Evolutionary conservation across 2,888 invertebrate genomes (phyloP), one percentile per base, ranked within the genome.

Genomic region (Camptogramma bilineatum): DNA sequence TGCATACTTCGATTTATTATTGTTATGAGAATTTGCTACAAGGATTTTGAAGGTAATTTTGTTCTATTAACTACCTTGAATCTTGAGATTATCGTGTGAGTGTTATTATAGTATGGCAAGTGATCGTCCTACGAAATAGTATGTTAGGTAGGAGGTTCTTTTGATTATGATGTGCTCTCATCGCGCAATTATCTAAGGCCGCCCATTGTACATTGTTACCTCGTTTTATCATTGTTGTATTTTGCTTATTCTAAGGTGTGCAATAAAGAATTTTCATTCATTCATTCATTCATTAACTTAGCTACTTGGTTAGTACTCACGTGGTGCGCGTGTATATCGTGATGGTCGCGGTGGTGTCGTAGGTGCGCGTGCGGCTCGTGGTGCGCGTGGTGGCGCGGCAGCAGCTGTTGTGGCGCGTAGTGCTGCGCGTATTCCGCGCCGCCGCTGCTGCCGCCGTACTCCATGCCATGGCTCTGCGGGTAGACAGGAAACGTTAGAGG

Each of bases 401-500:
- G 79, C 50, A 92, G 84, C 76, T 92, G 93, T 73, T 92, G 93
- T 0, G 92, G 92, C 17, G 88, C 90, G 82, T 93, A 93, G 82
- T 93, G 93, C 70, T 92, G 92, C 2, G 85, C 84, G 80, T 91
- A 92, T 71, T 90, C 91, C 48, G 82, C 85, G 2, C 90, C 87
- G 5, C 90, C 88, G 3, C 89, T 87, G 3, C 83, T 94, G 55
- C 91, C 88, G 50, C 89, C 89, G 78, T 92, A 92, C 13, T 93
- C 93, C 92, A 93, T 91, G 81, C 93, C 90, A 90, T 94, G 86
- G 82, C 91, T 84, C 94, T 94, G 86, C 17, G 19, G 28, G 28
- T 28, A 28, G 28, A 7, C 7, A 28, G 7, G 7, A 28, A n/a
- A 3, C 4, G 21, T 28, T 28, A 28, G 28, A 28, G 7, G 28